phyloP scores from a whole-genome alignment of 2,888 invertebrate genomes.

The Tryphoninae sp. region DNA sequence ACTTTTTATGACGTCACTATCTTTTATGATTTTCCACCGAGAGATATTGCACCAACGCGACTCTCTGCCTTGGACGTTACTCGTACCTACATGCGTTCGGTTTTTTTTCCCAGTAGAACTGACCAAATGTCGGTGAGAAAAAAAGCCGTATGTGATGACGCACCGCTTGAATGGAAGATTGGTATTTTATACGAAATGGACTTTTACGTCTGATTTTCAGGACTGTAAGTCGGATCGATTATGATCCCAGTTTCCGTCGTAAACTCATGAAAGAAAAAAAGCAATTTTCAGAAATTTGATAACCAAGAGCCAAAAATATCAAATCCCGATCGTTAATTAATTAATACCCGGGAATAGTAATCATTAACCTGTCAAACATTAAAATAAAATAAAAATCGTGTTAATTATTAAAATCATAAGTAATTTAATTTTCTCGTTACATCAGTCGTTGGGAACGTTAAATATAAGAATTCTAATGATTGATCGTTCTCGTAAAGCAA shows the following conservation, averaged over 20 bases:
- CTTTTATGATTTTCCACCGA: neutral
- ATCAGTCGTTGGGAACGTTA: no score
- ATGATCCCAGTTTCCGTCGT: neutral
- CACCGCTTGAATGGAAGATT: neutral
- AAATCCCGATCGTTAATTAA: no score
- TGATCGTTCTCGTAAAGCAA: no score
- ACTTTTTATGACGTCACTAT: neutral
- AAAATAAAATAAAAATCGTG: no score
- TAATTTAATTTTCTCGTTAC: no score
- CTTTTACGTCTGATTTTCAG: neutral
- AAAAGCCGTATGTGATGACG: neutral
- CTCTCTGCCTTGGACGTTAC: neutral
- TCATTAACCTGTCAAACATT: no score
- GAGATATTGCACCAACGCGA: neutral
- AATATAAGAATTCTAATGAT: no score
- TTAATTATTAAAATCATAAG: no score
- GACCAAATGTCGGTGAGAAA: neutral
- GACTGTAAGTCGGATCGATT: neutral
- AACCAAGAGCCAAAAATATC: no score
- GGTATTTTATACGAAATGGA: neutral
- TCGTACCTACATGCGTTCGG: neutral
- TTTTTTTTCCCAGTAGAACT: neutral
- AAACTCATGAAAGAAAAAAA: no score
- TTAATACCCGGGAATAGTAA: no score
- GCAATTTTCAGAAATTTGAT: no score